Percentiles rank a stretch among this genome's conserved stretches.
Conservation (phyloP, 2,113 vertebrate genomes). For the Aptenodytes forsteri region DNA sequence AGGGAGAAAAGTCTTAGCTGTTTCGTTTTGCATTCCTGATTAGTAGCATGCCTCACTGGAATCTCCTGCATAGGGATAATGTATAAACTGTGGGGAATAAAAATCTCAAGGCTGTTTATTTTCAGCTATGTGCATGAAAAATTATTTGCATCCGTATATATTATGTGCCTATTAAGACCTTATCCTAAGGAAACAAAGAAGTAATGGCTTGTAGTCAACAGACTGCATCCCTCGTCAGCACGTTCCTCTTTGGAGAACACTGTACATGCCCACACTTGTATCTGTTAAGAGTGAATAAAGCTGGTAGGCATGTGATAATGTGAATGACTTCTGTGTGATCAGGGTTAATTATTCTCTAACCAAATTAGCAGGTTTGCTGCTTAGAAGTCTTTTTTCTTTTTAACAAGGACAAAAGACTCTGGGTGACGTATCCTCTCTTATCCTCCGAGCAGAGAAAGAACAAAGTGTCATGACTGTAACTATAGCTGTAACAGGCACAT, state of each 20-base stretch:
- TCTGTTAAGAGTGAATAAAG: slow-evolving; percentile 6
- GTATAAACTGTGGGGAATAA: neutral
- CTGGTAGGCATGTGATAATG: slow-evolving; percentile 48
- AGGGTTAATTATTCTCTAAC: slow-evolving; percentile 16
- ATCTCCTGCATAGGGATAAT: neutral
- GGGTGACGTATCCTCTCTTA: neutral
- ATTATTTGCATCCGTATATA: neutral
- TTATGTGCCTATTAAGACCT: neutral
- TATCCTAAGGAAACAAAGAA: slow-evolving; percentile 41
- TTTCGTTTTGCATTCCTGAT: neutral
- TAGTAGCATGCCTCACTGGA: neutral
- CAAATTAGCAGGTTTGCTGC: slow-evolving; percentile 26
- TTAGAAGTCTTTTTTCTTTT: neutral
- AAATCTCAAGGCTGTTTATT: slow-evolving; percentile 35
- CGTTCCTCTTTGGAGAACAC: neutral
- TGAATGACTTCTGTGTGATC: slow-evolving; percentile 43
- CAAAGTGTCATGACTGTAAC: neutral
- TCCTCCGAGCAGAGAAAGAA: neutral
- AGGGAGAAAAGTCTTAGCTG: neutral
- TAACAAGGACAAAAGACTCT: neutral
- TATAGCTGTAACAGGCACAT: neutral
- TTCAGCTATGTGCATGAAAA: neutral
- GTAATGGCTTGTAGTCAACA: slow-evolving; percentile 4
- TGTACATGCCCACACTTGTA: slow-evolving; percentile 2
- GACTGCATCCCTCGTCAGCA: neutral